Evolutionary conservation across 2,888 invertebrate genomes (phyloP), one percentile per base, ranked within the genome.

Genomic region (Anoplius nigerrimus): DNA sequence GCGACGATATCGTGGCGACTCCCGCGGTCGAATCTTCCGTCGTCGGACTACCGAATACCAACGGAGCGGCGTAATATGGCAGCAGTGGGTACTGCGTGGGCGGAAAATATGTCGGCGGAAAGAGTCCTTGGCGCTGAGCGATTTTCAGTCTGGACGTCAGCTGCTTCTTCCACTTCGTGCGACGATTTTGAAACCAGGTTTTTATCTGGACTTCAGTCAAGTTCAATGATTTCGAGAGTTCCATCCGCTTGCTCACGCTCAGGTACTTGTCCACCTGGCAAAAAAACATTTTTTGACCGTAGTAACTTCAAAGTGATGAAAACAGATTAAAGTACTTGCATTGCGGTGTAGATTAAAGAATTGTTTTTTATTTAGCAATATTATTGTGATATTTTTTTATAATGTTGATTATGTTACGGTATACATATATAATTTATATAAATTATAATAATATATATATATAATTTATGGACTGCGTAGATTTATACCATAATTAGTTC

Each of bases 161-260:
- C 85, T 98, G 98, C 83, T 98, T 98, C 90, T 98, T 98, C 98
- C 98, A 98, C 87, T 98, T 98, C 0, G 98, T 98, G 71, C 98
- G 91, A 66, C 98, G 91, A 87, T 98, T 97, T 89, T 97, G 97
- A 87, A 98, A 98, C 98, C 98, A 98, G 0, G 98, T 98, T 88
- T 98, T 98, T 77, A 98, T 97, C 90, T 98, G 98, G 0, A 97
- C 97, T 90, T 98, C 98, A 0, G 97, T 97, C 53, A 98, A 91
- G 76, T 93, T 95, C 42, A 98, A 89, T 0, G 94, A 94, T 88
- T 97, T 96, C 0, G 98, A 97, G 3, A 98, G 90, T 82, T 98
- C 97, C 94, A 97, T 95, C 62, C 98, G 91, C 88, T 98, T 98
- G 83, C 95, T 97, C 0, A 98, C 98, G 89, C 97, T 98, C 62